Base-by-base conservation (phyloP, 2,888 invertebrate genomes). In the Acanthoscelides obtectus region DNA sequence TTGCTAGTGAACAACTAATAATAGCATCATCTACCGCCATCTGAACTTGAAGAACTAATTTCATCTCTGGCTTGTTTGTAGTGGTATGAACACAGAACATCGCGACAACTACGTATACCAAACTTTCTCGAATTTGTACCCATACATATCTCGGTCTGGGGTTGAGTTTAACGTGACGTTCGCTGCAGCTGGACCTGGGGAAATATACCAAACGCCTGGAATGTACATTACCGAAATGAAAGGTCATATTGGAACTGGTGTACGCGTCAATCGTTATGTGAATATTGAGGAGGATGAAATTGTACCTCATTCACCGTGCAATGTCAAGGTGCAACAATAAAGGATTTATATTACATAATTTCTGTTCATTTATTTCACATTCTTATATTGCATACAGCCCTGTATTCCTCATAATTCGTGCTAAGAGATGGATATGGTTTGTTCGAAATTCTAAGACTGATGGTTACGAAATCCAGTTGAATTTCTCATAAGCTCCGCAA, bases 151-250 rank as follows among this genome's bases (percentile, higher is more conserved):
- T 69, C 80, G 81, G 68, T 75, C 76, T 66, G 81, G 81, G 6
- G 80, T 80, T 0, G 79, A 78, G 68, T 83, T 80, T 72, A 76
- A 78, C 0, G 82, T 82, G 22, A 78, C 81, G 0, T 74, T 83
- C 20, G 71, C 83, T 0, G 77, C 75, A 12, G 76, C 83, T 3
- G 79, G 80, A n/a, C 79, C 81, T n/a, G 82, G 82, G 81, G 85
- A 85, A 73, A 79, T 80, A 72, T 77, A 85, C 71, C 79, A 81
- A n/a, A 78, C 84, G 2, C 84, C 86, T 17, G 84, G 81, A 70
- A 86, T 86, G 86, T 87, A 86, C 77, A 84, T 84, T 74, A 84
- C 85, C 0, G 87, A 87, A 75, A 12, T 17, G 12, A 81, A 83
- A 72, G 84, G 84, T 73, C 86, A 86, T 74, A 80, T 85, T 67